These are phyloP conservation scores for Troides helena DNA, from an alignment of 2,888 invertebrate species.

Conservation along the genomic window DNA sequence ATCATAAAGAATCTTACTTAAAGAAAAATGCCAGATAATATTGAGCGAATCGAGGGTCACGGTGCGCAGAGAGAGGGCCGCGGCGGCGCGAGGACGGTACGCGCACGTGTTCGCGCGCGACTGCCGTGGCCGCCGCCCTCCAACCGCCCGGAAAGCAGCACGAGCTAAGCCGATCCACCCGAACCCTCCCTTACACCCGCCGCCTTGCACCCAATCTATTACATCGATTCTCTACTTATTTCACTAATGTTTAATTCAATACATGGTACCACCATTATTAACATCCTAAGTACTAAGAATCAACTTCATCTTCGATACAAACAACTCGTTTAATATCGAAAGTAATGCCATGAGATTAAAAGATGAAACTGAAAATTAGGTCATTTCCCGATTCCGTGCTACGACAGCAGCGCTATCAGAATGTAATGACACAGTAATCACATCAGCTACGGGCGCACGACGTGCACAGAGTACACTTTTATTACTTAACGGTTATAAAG, in stretches of 20 bases:
- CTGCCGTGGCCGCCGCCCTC: conserved; percentile 63
- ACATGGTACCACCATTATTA: conserved; percentile 22
- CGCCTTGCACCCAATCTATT: conserved; percentile 45
- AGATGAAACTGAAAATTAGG: conserved; percentile 26
- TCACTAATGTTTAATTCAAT: conserved; percentile 39
- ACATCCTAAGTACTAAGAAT: background rate
- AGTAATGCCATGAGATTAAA: background rate
- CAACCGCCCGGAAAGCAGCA: conserved; percentile 55
- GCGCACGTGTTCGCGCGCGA: conserved; percentile 75
- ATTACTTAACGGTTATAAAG: conserved; percentile 25
- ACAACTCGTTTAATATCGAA: background rate
- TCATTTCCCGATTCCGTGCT: conserved; percentile 21
- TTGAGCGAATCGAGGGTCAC: conserved; percentile 55
- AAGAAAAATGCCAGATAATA: conserved; percentile 43
- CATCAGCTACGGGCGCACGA: conserved; percentile 19
- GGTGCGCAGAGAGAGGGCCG: conserved; percentile 50
- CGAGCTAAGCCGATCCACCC: conserved; percentile 60
- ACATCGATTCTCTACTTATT: conserved; percentile 47
- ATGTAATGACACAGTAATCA: conserved; percentile 24
- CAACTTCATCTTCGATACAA: background rate
- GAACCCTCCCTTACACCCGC: conserved; percentile 43
- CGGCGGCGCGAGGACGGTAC: conserved; percentile 63
- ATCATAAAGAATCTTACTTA: conserved; percentile 15
- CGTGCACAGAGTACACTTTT: conserved; percentile 25
- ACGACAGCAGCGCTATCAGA: conserved; percentile 19